A percentile compares a stretch with the other conserved stretches of the same genome.
phyloP scores from a whole-genome alignment of 2,888 invertebrate genomes.

The Listrodromus nycthemerus region DNA sequence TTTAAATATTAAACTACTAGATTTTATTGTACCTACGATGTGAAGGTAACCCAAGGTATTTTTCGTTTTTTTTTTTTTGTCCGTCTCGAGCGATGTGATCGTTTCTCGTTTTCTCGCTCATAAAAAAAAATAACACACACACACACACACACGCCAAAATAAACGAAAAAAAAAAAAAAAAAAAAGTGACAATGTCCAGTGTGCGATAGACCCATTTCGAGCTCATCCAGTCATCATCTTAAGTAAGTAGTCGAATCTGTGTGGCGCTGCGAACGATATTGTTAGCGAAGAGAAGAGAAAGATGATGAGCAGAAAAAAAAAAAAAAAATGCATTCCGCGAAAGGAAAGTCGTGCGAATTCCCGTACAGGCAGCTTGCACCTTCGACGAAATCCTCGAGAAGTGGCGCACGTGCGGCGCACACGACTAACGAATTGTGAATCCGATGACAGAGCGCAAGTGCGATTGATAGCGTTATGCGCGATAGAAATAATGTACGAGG shows the following conservation, averaged over 20 bases:
- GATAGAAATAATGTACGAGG: slow-evolving; percentile 30
- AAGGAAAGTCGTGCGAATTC: slow-evolving; percentile 35
- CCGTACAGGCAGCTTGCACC: slow-evolving; percentile 16
- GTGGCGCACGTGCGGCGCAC: background rate
- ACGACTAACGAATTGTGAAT: background rate
- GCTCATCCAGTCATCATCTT: slow-evolving; percentile 81
- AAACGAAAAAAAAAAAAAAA: background rate
- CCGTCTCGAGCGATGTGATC: slow-evolving; percentile 25
- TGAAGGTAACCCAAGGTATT: slow-evolving; percentile 48
- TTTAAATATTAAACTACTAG: slow-evolving; percentile 22
- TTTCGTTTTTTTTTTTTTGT: slow-evolving; percentile 48
- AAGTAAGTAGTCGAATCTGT: slow-evolving; percentile 74
- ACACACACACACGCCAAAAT: no score
- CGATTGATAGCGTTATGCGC: background rate
- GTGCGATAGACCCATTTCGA: slow-evolving; percentile 83
- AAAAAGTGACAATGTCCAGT: slow-evolving; percentile 78
- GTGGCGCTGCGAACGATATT: slow-evolving; percentile 31
- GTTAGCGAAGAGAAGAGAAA: slow-evolving; percentile 7
- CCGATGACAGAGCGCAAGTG: background rate
- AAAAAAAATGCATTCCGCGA: slow-evolving; percentile 2
- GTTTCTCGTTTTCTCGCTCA: slow-evolving; percentile 39
- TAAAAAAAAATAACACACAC: slow-evolving; percentile 9
- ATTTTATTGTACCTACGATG: slow-evolving; percentile 11
- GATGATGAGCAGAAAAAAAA: background rate
- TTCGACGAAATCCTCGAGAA: slow-evolving; percentile 9